Percentiles rank a stretch among this genome's conserved stretches.
Conservation (phyloP, 2,797 vertebrate genomes). For the Sebastes ruberrimus region DNA sequence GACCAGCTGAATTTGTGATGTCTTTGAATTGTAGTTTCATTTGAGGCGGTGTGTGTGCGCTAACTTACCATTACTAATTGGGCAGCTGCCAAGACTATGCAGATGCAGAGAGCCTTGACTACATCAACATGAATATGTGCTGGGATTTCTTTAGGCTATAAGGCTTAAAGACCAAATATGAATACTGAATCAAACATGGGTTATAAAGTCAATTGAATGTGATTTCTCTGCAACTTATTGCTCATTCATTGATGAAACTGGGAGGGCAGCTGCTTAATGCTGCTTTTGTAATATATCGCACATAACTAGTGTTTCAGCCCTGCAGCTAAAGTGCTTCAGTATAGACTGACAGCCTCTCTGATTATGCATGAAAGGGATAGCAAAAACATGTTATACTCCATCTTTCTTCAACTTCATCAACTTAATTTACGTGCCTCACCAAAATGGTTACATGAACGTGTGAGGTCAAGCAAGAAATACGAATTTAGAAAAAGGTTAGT, state of each 20-base stretch:
- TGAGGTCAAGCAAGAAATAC: background rate
- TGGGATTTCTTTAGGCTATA: background rate
- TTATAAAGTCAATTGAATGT: background rate
- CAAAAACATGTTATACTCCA: conserved; percentile 16
- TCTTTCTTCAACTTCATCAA: conserved; percentile 8
- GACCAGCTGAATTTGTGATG: background rate
- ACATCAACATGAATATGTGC: conserved; percentile 7
- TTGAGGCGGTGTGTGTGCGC: background rate
- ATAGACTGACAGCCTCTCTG: conserved; percentile 20
- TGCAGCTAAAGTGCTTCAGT: conserved; percentile 21
- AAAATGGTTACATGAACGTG: background rate
- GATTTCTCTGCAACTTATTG: background rate
- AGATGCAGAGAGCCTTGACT: conserved; percentile 14
- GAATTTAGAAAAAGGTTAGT: background rate
- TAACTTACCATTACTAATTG: conserved; percentile 18
- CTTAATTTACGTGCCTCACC: background rate
- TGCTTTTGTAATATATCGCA: conserved; percentile 29
- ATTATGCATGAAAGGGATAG: conserved; percentile 35
- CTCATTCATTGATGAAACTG: conserved; percentile 21
- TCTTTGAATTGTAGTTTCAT: conserved; percentile 10
- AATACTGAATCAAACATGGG: background rate
- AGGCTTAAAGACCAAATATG: background rate
- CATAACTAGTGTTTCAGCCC: conserved; percentile 3
- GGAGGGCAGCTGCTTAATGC: conserved; percentile 4
- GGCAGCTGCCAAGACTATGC: conserved; percentile 10